Conservation (phyloP, 2,797 vertebrate species). For the Lerista edwardsae region DNA sequence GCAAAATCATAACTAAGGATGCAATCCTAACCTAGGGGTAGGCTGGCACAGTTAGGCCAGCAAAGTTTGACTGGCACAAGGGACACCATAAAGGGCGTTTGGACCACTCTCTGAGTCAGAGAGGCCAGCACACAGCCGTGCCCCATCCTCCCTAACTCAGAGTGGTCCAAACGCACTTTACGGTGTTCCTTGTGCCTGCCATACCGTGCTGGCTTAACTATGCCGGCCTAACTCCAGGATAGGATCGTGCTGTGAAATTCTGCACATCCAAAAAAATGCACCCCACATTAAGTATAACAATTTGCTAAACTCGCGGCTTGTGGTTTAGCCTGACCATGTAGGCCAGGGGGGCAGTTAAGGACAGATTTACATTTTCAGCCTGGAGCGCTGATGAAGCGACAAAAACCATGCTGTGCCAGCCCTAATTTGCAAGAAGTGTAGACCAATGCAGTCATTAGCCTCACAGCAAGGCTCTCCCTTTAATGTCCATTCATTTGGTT, state of each 20-base stretch:
- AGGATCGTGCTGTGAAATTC: too few relatives aligned
- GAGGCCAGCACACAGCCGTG: too few relatives aligned
- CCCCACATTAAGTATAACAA: background rate
- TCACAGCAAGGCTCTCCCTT: conserved; percentile 64
- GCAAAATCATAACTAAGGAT: background rate
- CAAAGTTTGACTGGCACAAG: too few relatives aligned
- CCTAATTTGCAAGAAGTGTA: conserved; percentile 67
- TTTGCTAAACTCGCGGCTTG: background rate
- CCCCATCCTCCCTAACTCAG: too few relatives aligned
- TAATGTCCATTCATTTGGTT: conserved; percentile 65
- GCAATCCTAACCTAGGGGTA: too few relatives aligned
- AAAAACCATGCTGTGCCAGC: conserved; percentile 59
- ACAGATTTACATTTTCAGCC: conserved; percentile 36
- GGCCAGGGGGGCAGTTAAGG: conserved; percentile 43
- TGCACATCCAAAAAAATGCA: background rate
- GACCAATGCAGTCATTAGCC: conserved; percentile 66
- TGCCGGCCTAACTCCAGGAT: too few relatives aligned
- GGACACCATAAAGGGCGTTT: too few relatives aligned
- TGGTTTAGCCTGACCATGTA: conserved; percentile 23
- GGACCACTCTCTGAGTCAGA: too few relatives aligned
- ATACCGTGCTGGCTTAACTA: too few relatives aligned
- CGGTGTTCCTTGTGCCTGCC: too few relatives aligned
- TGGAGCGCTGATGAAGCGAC: conserved; percentile 46
- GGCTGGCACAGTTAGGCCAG: too few relatives aligned
- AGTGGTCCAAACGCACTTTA: too few relatives aligned